phyloP scores from a whole-genome alignment of 92 coral and sea anemone species.

The Heteractis magnifica region DNA sequence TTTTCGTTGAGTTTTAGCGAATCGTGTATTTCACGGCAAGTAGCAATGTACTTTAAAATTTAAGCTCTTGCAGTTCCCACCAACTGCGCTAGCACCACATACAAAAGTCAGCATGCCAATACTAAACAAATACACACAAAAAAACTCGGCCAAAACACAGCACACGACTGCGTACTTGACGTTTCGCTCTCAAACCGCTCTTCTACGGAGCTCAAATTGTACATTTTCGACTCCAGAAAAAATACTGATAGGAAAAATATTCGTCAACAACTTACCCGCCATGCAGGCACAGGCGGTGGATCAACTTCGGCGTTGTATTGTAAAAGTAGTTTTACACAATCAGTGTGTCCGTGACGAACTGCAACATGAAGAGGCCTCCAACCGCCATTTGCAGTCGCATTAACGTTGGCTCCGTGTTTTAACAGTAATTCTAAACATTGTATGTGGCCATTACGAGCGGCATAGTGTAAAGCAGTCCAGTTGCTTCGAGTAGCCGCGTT shows the following conservation, averaged over 20 bases:
- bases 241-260: slow-evolving; percentile 33
- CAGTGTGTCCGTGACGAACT: slow-evolving; percentile 96
- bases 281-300: slow-evolving; percentile 88
- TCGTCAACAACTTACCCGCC: slow-evolving; percentile 85
- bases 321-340: slow-evolving; percentile 89
- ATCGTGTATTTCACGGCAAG: slow-evolving; percentile 30
- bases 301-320: slow-evolving; percentile 93
- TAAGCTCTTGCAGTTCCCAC: slow-evolving; percentile 77
- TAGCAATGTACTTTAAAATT: slow-evolving; percentile 57
- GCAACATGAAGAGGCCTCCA: slow-evolving; percentile 98
- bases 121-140: slow-evolving; percentile 74
- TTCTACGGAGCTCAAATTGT: neutral
- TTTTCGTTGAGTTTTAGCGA: slow-evolving; percentile 26
- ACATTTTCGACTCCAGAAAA: neutral
- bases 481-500: slow-evolving; percentile 93
- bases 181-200: slow-evolving; percentile 5
- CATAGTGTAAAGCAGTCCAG: slow-evolving; percentile 98
- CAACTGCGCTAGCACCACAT: slow-evolving; percentile 75
- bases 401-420: slow-evolving; percentile 93
- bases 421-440: slow-evolving; percentile 95
- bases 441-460: slow-evolving; percentile 95
- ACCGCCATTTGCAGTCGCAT: slow-evolving; percentile 98
- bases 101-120: slow-evolving; percentile 72
- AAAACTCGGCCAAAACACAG: slow-evolving; percentile 51
- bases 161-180: slow-evolving; percentile 7